Base-by-base conservation (phyloP, 2,888 invertebrate genomes). In the Eledone cirrhosa region DNA sequence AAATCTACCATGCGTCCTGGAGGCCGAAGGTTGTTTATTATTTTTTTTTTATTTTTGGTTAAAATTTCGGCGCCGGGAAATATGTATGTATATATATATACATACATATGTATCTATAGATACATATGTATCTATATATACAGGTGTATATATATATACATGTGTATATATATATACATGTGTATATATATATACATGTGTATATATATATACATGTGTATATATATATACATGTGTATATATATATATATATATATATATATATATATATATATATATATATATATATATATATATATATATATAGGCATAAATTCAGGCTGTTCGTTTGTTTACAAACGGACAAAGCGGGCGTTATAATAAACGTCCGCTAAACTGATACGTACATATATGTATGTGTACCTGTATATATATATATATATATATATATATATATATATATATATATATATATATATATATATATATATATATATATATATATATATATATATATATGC, bases 361-460 rank as follows among this genome's bases (percentile, higher is more conserved):
- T n/a, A n/a, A n/a, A n/a, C n/a, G n/a, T n/a, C n/a, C n/a, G n/a
- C n/a, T n/a, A n/a, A n/a, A n/a, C n/a, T n/a, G n/a, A 33, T 33
- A 33, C 33, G 33, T 33, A 33, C 8, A 33, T 33, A 33, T 33
- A 33, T 33, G 8, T 33, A 33, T 33, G 8, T 33, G 8, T 33
- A 33, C 8, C 33, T 33, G 5, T 33, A 3, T 65, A 7, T 24
- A 65, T 65, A 65, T 65, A 65, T 65, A 24, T 24, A 65, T 24
- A 65, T 65, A 65, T 24, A 24, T 24, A 65, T 24, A 65, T 16
- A 65, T 24, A 65, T 22, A 63, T 27, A 22, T 27, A 63, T 65
- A 65, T n/a, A 65, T n/a, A 65, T n/a, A 65, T 65, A 65, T 65
- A 65, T 65, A 65, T 65, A 63, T 27, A 63, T 63, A 63, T 22